These are phyloP conservation scores for Drosophila prolongata DNA, from an alignment of 2,888 invertebrate species.

Conservation along the genomic window DNA sequence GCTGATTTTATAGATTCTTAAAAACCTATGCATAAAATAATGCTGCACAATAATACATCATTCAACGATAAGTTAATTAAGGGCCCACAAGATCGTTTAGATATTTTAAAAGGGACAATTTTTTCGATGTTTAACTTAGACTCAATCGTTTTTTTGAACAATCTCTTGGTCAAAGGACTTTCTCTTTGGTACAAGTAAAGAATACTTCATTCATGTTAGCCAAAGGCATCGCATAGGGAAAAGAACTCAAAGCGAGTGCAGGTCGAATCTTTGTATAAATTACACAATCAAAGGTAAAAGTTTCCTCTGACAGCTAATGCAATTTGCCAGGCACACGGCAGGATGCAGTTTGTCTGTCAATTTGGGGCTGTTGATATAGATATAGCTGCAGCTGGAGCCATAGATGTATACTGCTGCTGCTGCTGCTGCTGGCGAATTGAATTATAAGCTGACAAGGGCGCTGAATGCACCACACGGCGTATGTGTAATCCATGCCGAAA, in stretches of 20 bases:
- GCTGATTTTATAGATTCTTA: no score
- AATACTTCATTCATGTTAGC: slow-evolving; percentile 8
- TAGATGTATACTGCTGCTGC: neutral
- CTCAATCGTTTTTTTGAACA: no score
- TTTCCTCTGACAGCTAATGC: slow-evolving; percentile 60
- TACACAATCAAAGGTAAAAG: slow-evolving; percentile 38
- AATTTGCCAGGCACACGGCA: slow-evolving; percentile 57
- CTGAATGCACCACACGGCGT: slow-evolving; percentile 44
- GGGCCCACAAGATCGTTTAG: no score
- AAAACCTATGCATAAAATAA: no score
- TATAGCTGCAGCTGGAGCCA: slow-evolving; percentile 29
- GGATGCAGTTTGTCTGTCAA: slow-evolving; percentile 37
- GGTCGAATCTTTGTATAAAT: slow-evolving; percentile 40
- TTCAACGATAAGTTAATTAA: no score
- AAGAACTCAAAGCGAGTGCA: slow-evolving; percentile 28
- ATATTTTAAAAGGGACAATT: neutral
- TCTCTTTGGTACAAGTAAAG: slow-evolving; percentile 9
- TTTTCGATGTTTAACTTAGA: neutral
- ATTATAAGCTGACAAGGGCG: slow-evolving; percentile 60
- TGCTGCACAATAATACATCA: no score
- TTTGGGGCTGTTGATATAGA: slow-evolving; percentile 31
- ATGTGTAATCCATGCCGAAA: slow-evolving; percentile 61
- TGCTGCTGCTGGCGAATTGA: slow-evolving; percentile 50
- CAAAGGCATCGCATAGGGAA: slow-evolving; percentile 8
- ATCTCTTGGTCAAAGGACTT: slow-evolving; percentile 1